phyloP scores from a whole-genome alignment of 2,797 vertebrate species.

The Epinephelus coioides region DNA sequence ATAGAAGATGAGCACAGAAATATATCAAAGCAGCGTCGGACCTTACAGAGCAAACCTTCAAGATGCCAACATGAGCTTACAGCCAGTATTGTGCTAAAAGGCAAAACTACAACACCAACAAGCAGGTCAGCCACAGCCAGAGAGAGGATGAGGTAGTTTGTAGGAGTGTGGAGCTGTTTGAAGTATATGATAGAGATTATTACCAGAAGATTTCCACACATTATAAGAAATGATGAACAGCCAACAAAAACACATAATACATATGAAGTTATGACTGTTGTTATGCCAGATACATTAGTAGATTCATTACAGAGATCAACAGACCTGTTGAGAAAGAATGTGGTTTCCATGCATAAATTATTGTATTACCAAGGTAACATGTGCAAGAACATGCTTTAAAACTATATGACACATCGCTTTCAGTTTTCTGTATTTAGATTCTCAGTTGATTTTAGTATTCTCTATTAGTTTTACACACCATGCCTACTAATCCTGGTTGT shows the following conservation, averaged over 20 bases:
- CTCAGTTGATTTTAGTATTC: no score
- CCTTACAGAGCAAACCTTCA: not conserved
- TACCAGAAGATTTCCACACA: slow-evolving; percentile 25
- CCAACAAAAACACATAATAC: not conserved
- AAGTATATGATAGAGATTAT: not conserved
- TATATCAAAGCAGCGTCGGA: not conserved
- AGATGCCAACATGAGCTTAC: not conserved
- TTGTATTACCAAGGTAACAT: no score
- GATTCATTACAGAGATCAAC: not conserved
- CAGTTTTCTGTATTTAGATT: no score
- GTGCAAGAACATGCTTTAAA: no score
- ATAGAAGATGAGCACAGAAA: not conserved
- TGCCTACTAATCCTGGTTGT: no score
- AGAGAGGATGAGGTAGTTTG: not conserved
- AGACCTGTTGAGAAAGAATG: no score
- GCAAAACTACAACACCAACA: no score
- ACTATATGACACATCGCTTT: no score
- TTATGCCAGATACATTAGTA: not conserved
- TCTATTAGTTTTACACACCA: no score
- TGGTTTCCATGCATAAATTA: no score
- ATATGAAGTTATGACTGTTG: not conserved
- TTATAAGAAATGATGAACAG: slow-evolving; percentile 6
- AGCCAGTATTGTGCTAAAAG: not conserved
- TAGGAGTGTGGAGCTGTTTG: no score
- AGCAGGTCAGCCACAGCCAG: no score